A percentile compares a stretch with the other conserved stretches of the same genome.
Evolutionary conservation across 2,888 invertebrate genomes (phyloP).

Genomic region (Brenthis daphne): DNA sequence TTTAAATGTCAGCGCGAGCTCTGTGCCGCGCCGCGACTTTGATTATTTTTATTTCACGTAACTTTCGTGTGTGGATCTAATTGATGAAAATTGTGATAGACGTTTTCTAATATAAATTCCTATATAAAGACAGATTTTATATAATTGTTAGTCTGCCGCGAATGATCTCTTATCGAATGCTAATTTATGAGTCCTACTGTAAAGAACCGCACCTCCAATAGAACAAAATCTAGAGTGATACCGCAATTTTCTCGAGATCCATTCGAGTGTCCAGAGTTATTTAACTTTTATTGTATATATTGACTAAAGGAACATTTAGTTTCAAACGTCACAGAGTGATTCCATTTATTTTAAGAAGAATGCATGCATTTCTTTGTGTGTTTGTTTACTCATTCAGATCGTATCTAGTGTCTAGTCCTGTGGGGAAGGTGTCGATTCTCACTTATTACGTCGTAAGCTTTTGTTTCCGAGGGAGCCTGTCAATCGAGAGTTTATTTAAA

Average conservation of each 20-base stretch:
- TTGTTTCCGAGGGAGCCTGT: conserved; percentile 66
- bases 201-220: conserved; percentile 2
- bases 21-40: background rate
- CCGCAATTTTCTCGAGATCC: conserved; percentile 40
- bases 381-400: conserved; percentile 76
- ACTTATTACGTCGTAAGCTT: conserved; percentile 66
- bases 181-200: conserved; percentile 9
- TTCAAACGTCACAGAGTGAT: conserved; percentile 75
- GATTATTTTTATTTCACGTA: conserved; percentile 44
- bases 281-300: conserved; percentile 65
- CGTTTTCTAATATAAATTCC: conserved; percentile 31
- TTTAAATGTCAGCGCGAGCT: conserved; percentile 50
- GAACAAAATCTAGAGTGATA: conserved; percentile 24
- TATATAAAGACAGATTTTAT: conserved; percentile 27
- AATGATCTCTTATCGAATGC: conserved; percentile 35
- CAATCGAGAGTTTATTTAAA: conserved; percentile 47
- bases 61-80: conserved; percentile 51
- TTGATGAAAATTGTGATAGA: conserved; percentile 51
- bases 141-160: conserved; percentile 21
- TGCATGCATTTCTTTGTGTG: conserved; percentile 81
- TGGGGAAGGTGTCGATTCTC: conserved; percentile 74
- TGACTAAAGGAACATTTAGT: conserved; percentile 59
- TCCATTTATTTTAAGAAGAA: conserved; percentile 81
- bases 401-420: conserved; percentile 78
- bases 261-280: conserved; percentile 39